phyloP scores from a whole-genome alignment of 2,888 invertebrate genomes.

The Dusona sp. region DNA sequence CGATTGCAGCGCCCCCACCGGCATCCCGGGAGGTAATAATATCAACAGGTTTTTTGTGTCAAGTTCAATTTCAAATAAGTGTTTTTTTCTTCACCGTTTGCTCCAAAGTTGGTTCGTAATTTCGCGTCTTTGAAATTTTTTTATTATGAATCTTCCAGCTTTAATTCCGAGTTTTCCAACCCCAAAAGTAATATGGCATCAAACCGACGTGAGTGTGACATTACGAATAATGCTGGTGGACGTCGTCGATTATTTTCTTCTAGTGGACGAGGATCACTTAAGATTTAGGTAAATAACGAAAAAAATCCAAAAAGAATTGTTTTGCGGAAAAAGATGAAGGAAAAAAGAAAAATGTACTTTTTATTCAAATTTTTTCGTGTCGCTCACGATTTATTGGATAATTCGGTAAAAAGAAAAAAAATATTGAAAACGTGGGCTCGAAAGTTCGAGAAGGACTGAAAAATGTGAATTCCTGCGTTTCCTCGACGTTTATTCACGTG shows the following conservation, averaged over 20 bases:
- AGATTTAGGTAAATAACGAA: constrained; percentile 77
- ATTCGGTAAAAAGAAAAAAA: background rate
- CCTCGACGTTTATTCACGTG: background rate
- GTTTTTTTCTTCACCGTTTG: background rate
- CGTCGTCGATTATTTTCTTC: constrained; percentile 77
- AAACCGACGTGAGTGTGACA: constrained; percentile 77
- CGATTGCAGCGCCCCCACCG: background rate
- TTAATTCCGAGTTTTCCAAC: constrained; percentile 24
- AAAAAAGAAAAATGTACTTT: background rate
- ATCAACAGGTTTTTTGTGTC: constrained; percentile 22
- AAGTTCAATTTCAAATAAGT: constrained; percentile 28
- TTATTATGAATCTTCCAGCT: constrained; percentile 42
- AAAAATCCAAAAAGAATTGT: background rate
- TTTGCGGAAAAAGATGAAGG: background rate
- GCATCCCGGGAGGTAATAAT: background rate
- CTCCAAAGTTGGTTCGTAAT: background rate
- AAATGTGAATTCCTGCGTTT: background rate
- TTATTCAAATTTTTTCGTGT: background rate
- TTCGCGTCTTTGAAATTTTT: background rate
- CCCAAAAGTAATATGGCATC: constrained; percentile 81
- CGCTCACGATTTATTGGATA: background rate
- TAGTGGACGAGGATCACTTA: constrained; percentile 75
- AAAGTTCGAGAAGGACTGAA: background rate
- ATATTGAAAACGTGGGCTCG: background rate
- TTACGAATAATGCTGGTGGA: constrained; percentile 78